phyloP scores from a whole-genome alignment of 2,797 vertebrate genomes.

The Kryptolebias ocellatus region DNA sequence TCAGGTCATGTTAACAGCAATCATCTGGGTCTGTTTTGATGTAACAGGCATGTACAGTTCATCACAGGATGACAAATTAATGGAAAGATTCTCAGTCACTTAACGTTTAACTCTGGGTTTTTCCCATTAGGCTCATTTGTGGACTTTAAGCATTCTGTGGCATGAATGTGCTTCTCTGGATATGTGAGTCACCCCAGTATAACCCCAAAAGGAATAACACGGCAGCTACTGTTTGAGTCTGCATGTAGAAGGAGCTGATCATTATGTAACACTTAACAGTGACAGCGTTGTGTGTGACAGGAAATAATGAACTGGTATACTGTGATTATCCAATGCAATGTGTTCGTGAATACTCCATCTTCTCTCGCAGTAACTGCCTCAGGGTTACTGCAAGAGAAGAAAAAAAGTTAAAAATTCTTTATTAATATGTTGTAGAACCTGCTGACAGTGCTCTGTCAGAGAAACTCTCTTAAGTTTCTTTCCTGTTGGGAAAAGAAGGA shows the following conservation, averaged over 20 bases:
- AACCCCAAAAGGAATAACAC: slow-evolving; percentile 38
- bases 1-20: slow-evolving; percentile 17
- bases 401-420: slow-evolving; percentile 51
- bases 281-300: no score
- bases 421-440: slow-evolving; percentile 79
- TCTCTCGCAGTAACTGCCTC: neutral
- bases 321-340: slow-evolving; percentile 1
- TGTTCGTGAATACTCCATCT: slow-evolving; percentile 5
- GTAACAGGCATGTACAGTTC: no score
- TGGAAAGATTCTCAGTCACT: no score
- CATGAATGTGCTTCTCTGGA: slow-evolving; percentile 35
- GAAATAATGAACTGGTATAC: neutral
- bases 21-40: neutral
- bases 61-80: no score
- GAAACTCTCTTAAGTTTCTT: slow-evolving; percentile 52
- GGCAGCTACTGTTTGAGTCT: slow-evolving; percentile 24
- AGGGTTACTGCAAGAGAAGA: slow-evolving; percentile 11
- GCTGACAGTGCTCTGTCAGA: slow-evolving; percentile 77
- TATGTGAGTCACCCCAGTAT: slow-evolving; percentile 23
- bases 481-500: slow-evolving; percentile 58
- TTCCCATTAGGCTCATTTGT: neutral
- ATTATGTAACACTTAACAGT: slow-evolving; percentile 1
- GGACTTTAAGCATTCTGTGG: slow-evolving; percentile 44
- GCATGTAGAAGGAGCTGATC: slow-evolving; percentile 19
- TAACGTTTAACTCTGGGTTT: no score